Evolutionary conservation across 2,888 invertebrate genomes (phyloP).

Genomic region (Caenorhabditis imperialis): DNA sequence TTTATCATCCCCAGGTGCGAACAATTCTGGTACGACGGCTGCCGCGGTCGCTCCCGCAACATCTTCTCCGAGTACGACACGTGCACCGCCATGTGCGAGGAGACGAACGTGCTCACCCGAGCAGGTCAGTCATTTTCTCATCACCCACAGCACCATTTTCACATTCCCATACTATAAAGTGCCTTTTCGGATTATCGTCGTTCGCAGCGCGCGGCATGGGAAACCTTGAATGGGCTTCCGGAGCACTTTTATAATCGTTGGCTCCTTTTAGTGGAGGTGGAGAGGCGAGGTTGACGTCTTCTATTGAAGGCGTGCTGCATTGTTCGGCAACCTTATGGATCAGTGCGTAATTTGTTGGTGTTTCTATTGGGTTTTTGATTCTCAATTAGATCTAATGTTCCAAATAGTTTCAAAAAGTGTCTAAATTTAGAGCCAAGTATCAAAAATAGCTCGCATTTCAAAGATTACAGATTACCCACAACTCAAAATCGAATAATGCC

Average conservation of each 20-base stretch:
- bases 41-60: conserved; percentile 67
- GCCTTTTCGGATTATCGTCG: conserved; percentile 31
- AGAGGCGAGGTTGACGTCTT: too few relatives aligned
- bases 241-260: too few relatives aligned
- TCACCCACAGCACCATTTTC: background rate
- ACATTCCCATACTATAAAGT: conserved; percentile 22
- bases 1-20: too few relatives aligned
- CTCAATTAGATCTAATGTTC: too few relatives aligned
- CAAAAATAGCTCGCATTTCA: conserved; percentile 34
- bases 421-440: background rate
- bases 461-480: conserved; percentile 18
- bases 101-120: conserved; percentile 70
- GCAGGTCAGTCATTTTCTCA: conserved; percentile 59
- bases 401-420: conserved; percentile 5
- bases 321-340: too few relatives aligned
- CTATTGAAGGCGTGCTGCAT: too few relatives aligned
- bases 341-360: too few relatives aligned
- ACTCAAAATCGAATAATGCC: conserved; percentile 18
- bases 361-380: too few relatives aligned
- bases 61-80: conserved; percentile 72
- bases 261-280: too few relatives aligned
- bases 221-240: conserved; percentile 16
- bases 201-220: conserved; percentile 16
- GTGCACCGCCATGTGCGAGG: conserved; percentile 74
- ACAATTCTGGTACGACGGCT: conserved; percentile 74